Evolutionary conservation across 1,140 invertebrate species (phyloP).

Genomic region (Ptiloglossa arizonensis): DNA sequence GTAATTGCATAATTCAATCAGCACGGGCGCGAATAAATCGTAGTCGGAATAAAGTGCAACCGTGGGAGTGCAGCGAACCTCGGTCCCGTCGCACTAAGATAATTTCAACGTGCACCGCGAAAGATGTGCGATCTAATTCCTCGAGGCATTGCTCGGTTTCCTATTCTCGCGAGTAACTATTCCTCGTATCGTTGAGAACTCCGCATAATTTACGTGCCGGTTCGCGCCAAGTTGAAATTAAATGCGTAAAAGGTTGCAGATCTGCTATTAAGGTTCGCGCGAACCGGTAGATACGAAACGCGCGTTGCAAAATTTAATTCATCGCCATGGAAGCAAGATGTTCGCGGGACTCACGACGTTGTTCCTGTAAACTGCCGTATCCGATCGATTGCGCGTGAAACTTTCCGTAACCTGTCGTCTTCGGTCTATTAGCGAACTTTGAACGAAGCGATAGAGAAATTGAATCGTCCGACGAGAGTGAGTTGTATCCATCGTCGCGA

Average conservation of each 20-base stretch:
- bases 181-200: not conserved
- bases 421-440: no score
- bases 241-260: not conserved
- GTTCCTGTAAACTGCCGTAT: no score
- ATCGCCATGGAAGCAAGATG: not conserved
- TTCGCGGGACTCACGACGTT: not conserved
- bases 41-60: conserved; percentile 28
- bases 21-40: conserved; percentile 21
- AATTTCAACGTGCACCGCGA: conserved; percentile 36
- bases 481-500: no score
- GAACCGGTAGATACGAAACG: not conserved
- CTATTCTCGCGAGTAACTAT: not conserved
- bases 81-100: not conserved
- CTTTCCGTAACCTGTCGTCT: no score
- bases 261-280: not conserved
- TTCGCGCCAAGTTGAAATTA: not conserved
- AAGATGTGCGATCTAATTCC: conserved; percentile 43
- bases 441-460: no score
- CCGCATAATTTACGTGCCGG: conserved; percentile 9
- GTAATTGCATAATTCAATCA: conserved; percentile 56
- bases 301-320: conserved; percentile 9
- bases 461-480: no score
- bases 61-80: conserved; percentile 40
- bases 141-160: conserved; percentile 29
- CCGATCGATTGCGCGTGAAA: no score